These are phyloP conservation scores for Conus ventricosus DNA, from an alignment of 1,140 invertebrate species.

Conservation along the genomic window DNA sequence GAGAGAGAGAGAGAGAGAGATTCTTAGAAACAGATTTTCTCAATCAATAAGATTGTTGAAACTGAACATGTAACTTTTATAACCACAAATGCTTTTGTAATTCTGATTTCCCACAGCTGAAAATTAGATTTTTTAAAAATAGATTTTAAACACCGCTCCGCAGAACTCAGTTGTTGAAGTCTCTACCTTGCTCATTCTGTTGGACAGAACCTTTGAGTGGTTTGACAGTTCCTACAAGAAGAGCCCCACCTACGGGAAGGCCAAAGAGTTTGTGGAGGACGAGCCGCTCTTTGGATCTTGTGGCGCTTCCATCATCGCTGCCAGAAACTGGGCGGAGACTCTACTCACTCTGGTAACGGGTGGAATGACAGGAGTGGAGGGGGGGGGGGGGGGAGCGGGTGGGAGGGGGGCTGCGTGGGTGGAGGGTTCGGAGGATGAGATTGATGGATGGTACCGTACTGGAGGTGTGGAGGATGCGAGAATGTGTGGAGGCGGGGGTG, in stretches of 20 bases:
- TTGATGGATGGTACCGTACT: not conserved
- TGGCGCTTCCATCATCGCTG: not conserved
- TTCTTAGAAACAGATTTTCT: too few species aligned
- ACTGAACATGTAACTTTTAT: too few species aligned
- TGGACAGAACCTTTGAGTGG: not conserved
- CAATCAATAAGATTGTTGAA: too few species aligned
- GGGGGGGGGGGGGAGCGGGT: not conserved
- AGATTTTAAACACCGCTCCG: too few species aligned
- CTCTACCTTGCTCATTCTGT: not conserved
- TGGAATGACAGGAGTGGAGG: too few species aligned
- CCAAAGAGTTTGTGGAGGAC: constrained; percentile 24
- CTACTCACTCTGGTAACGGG: constrained; percentile 4
- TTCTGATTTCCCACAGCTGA: too few species aligned
- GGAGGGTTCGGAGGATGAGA: not conserved
- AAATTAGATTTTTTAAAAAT: too few species aligned
- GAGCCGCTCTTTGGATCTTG: not conserved
- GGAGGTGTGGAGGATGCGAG: too few species aligned
- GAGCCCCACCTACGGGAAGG: not conserved
- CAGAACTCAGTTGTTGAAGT: too few species aligned
- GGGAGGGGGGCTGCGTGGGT: not conserved
- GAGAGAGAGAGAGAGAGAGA: too few species aligned
- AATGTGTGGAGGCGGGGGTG: too few species aligned
- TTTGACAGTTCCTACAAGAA: constrained; percentile 1
- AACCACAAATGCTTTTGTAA: too few species aligned
- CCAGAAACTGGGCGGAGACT: constrained; percentile 14